Evolutionary conservation across 2,888 invertebrate species (phyloP), one percentile per base, ranked within the genome.

Genomic region (Sinhomidia bicolor): DNA sequence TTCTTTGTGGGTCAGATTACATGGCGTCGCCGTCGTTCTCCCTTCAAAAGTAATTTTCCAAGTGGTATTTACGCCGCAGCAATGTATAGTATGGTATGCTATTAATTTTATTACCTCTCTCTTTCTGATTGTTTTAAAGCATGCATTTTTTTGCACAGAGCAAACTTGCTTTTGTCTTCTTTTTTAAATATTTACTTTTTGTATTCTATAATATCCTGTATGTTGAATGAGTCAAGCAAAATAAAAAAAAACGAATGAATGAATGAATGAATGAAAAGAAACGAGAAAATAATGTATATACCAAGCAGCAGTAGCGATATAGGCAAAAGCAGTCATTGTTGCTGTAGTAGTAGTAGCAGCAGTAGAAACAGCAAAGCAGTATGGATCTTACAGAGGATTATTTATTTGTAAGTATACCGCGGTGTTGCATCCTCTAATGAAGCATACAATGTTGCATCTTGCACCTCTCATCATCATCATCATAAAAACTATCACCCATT

Each of bases 361-460:
- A 47, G 41, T 26, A 60, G 5, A 60, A 14, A 14, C n/a, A 17
- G 17, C 17, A 29, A 60, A 60, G 23, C n/a, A 26, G 23, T 57
- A 7, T 57, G 57, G n/a, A n/a, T n/a, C n/a, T n/a, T n/a, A n/a
- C n/a, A n/a, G n/a, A n/a, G n/a, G n/a, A n/a, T n/a, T n/a, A n/a
- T n/a, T n/a, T n/a, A n/a, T n/a, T n/a, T n/a, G n/a, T n/a, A n/a
- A n/a, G n/a, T n/a, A n/a, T n/a, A n/a, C n/a, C n/a, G n/a, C n/a
- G n/a, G n/a, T n/a, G n/a, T n/a, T n/a, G n/a, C n/a, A n/a, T n/a
- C n/a, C n/a, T n/a, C n/a, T n/a, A n/a, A n/a, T n/a, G n/a, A n/a
- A n/a, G n/a, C n/a, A n/a, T n/a, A n/a, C n/a, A n/a, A 60, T 12
- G 68, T 20, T 41, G 41, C 68, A 71, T 17, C 68, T 71, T 71